A percentile compares a stretch with the other conserved stretches of the same genome.
These are phyloP conservation scores for Drosophila prolongata DNA, from an alignment of 2,888 invertebrate genomes.

Conservation along the genomic window DNA sequence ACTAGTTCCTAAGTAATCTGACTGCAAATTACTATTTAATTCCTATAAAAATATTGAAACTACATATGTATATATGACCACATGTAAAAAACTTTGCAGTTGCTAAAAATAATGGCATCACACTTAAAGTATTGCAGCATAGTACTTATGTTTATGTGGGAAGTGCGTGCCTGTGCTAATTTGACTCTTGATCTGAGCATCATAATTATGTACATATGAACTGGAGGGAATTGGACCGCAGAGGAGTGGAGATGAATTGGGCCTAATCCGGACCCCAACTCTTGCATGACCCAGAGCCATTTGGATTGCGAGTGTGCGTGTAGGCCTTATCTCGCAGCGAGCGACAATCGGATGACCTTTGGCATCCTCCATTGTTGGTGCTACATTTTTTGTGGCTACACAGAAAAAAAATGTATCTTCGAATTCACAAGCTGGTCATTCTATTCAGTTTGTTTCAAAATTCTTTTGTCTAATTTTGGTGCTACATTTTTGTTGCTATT, in stretches of 20 bases:
- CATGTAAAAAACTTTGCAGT: background rate
- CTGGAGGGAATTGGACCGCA: conserved; percentile 14
- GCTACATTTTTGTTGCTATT: no score
- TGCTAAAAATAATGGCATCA: background rate
- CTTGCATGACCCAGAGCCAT: conserved; percentile 35
- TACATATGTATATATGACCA: no score
- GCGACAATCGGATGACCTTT: conserved; percentile 34
- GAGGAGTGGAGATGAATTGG: background rate
- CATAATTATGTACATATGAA: conserved; percentile 14
- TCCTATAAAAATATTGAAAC: no score
- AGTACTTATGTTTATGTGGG: background rate
- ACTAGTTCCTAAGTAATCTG: no score
- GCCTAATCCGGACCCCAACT: conserved; percentile 11
- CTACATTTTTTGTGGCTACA: background rate
- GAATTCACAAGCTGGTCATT: background rate
- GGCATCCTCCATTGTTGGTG: conserved; percentile 9
- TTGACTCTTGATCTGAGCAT: conserved; percentile 20
- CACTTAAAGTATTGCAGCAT: background rate
- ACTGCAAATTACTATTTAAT: no score
- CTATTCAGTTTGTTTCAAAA: background rate
- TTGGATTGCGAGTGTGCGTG: conserved; percentile 20
- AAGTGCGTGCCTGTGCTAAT: conserved; percentile 57
- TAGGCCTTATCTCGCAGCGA: conserved; percentile 15
- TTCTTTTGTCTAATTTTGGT: no score
- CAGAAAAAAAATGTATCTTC: background rate